Percentiles rank a stretch among this genome's conserved stretches.
These are phyloP conservation scores for Drosophila repleta DNA, from an alignment of 1,140 invertebrate genomes.

Conservation along the genomic window DNA sequence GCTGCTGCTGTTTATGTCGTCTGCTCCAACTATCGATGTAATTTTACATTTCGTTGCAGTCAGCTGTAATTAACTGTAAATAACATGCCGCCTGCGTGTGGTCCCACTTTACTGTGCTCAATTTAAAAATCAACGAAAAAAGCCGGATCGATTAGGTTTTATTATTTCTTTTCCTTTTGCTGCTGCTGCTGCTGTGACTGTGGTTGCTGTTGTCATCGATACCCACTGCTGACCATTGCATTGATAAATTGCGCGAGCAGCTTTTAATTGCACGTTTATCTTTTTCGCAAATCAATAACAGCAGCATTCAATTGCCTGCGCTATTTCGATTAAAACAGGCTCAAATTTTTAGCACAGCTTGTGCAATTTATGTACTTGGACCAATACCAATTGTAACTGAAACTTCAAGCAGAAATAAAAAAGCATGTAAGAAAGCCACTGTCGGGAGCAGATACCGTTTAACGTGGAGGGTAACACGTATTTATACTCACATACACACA, in stretches of 20 bases:
- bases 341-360: background rate
- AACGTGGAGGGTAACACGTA: no score
- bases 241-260: slow-evolving; percentile 61
- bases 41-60: slow-evolving; percentile 64
- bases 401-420: background rate
- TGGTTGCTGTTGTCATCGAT: slow-evolving; percentile 61
- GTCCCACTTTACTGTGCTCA: slow-evolving; percentile 39
- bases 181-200: slow-evolving; percentile 9
- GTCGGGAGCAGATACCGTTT: no score
- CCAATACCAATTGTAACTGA: background rate
- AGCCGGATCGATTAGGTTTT: slow-evolving; percentile 44
- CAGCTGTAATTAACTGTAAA: slow-evolving; percentile 77
- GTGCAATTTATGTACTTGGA: background rate
- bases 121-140: slow-evolving; percentile 55
- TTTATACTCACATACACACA: no score
- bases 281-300: slow-evolving; percentile 39
- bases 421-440: no score
- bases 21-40: slow-evolving; percentile 73
- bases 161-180: slow-evolving; percentile 19
- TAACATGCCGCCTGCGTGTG: slow-evolving; percentile 72
- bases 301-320: slow-evolving; percentile 6
- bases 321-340: slow-evolving; percentile 7
- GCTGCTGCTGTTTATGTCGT: slow-evolving; percentile 37
- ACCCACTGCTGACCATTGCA: slow-evolving; percentile 42
- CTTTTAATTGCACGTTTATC: slow-evolving; percentile 53